Conservation (phyloP, 2,888 invertebrate genomes). For the Pycnomerus fuliginosus region DNA sequence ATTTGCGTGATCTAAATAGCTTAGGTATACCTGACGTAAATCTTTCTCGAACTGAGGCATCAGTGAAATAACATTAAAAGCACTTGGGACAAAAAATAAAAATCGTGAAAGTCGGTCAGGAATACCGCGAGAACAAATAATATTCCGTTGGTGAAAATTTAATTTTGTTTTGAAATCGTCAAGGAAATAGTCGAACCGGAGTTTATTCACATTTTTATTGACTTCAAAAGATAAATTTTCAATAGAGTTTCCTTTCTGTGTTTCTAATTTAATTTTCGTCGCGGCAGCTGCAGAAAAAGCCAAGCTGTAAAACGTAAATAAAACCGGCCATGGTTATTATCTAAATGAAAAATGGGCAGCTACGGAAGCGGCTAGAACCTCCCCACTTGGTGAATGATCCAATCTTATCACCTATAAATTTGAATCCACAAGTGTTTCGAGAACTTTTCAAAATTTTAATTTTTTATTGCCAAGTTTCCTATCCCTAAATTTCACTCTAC, state of each 20-base stretch:
- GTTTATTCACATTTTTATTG: conserved; percentile 18
- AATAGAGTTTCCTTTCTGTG: conserved; percentile 14
- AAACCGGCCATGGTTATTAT: conserved; percentile 25
- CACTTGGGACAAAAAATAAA: conserved; percentile 14
- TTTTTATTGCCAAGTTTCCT: too few species aligned
- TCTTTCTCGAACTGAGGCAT: conserved; percentile 10
- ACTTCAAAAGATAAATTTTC: conserved; percentile 18
- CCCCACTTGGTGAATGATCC: too few species aligned
- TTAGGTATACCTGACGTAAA: too few species aligned
- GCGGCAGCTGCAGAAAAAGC: conserved; percentile 7
- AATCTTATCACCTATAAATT: too few species aligned
- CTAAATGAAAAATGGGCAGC: conserved; percentile 26
- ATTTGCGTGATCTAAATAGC: too few species aligned
- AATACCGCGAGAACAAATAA: too few species aligned
- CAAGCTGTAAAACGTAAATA: conserved; percentile 21
- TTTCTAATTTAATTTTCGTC: conserved; percentile 24
- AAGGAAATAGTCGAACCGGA: conserved; percentile 8
- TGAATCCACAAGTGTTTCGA: too few species aligned
- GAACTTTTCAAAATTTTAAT: too few species aligned
- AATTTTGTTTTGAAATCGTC: conserved; percentile 10
- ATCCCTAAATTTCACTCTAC: too few species aligned
- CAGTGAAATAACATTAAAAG: too few species aligned
- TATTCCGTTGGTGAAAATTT: conserved; percentile 9
- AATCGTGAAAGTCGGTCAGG: conserved; percentile 7
- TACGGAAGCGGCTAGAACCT: too few species aligned